Base-by-base conservation (phyloP, 2,797 vertebrate genomes). In the Pipistrellus kuhlii region DNA sequence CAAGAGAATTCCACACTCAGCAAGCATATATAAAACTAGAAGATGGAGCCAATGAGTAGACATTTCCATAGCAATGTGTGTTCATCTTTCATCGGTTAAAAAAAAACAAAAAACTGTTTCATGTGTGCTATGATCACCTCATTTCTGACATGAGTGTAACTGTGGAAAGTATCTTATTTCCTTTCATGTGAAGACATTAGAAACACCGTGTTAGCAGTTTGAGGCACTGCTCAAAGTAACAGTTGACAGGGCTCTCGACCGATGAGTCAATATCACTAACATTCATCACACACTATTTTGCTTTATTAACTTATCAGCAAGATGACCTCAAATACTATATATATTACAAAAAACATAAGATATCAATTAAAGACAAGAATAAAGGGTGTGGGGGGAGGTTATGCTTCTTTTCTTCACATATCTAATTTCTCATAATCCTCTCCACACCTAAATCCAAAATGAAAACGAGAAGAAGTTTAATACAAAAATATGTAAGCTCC, bases 251-350 rank as follows among this genome's bases (percentile, higher is more conserved):
- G 4, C 83, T 84, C 51, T 64, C 46, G 38, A 38, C 5, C 35
- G 51, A 72, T 46, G 85, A 83, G 7, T 83, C 21, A 51, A 6
- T 8, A 72, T 88, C 41, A 72, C 32, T 18, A 62, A 80, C 21
- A 48, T 88, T 69, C 38, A 80, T 21, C 21, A 32, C 1, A 48
- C 9, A 41, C 68, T 23, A 69, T 38, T 64, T 88, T 82, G 53
- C 30, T 94, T 84, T 73, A 89, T 78, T 73, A 76, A 96, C 13
- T 5, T 69, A 57, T 84, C 57, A 93, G 25, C 35, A 95, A 95
- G 85, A 62, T 12, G 21, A 81, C 10, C 44, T 88, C 85, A 91
- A 71, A 32, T 32, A 55, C 21, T 25, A n/a, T 2, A 53, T 18
- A 53, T 18, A 81, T n/a, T 64, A 86, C 72, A 32, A 21, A 57